Base-by-base conservation (phyloP, 2,888 invertebrate species). In the Callosobruchus maculatus region DNA sequence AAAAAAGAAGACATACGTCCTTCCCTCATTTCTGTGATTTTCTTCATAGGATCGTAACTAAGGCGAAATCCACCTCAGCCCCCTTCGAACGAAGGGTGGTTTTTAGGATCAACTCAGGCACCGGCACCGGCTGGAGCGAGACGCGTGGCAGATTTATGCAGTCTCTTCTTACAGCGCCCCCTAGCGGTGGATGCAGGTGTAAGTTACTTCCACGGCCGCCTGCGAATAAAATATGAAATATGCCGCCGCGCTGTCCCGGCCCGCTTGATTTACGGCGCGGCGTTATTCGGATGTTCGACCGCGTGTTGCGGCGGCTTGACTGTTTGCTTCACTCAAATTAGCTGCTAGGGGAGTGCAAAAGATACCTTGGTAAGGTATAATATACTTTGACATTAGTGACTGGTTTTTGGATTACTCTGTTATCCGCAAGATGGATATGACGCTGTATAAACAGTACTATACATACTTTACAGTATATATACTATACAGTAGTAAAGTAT, bases 211-310 rank as follows among this genome's bases (percentile, higher is more conserved):
- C 68, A 67, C 71, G 72, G 70, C 83, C 81, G 77, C 80, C 81
- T 77, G 81, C 49, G 83, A 85, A 85, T 85, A 85, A 86, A 86
- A 86, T 85, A 85, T 85, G 85, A 86, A 86, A 85, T 85, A 86
- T 85, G 83, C 83, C 79, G 82, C 79, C 75, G 80, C 80, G 84
- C 80, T 49, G 49, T 49, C 49, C 49, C 49, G 70, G 83, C 83
- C 82, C 84, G 84, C 84, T 85, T 84, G 85, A 86, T 83, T 82
- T 80, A 83, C 77, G 79, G 79, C 77, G 71, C 67, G 74, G 73
- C 77, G 70, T 73, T 68, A 71, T 71, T 20, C 9, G 70, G 71
- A 69, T 22, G 21, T 49, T 70, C 71, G 31, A 67, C 71, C 74
- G 31, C 66, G 31, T 49, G 49, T 21, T 26, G 30, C 71, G 73